Evolutionary conservation across 2,888 invertebrate species (phyloP).

Genomic region (Sturmia bella): DNA sequence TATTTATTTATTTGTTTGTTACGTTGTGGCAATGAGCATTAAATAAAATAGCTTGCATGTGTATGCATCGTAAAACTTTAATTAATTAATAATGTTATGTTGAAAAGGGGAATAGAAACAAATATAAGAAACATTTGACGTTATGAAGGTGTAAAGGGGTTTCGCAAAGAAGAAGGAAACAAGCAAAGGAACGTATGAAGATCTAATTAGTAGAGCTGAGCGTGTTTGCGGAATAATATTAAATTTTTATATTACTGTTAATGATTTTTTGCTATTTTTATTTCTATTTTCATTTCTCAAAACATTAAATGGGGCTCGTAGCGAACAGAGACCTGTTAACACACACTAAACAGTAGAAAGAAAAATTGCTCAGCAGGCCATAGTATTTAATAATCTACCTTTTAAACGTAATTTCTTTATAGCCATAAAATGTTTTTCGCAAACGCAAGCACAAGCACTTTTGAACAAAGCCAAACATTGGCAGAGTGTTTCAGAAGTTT

Average conservation of each 20-base stretch:
- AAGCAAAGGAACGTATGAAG: not conserved
- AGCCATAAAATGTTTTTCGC: no score
- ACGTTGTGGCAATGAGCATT: not conserved
- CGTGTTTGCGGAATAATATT: not conserved
- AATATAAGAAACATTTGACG: not conserved
- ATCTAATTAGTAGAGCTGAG: not conserved
- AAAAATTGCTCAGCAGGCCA: no score
- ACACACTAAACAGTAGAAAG: no score
- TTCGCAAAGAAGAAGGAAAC: not conserved
- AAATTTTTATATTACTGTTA: not conserved
- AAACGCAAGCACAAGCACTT: no score
- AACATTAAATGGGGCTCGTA: no score
- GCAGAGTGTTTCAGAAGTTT: no score
- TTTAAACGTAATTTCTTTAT: no score
- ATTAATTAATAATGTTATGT: conserved; percentile 19
- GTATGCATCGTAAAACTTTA: conserved; percentile 7
- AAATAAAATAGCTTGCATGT: not conserved
- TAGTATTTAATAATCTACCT: no score
- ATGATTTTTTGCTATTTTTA: no score
- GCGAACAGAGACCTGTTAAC: no score
- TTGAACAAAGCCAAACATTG: no score
- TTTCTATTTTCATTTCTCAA: no score
- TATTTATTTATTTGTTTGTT: not conserved
- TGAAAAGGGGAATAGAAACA: not conserved
- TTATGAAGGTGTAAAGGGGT: not conserved